Percentiles rank a stretch among this genome's conserved stretches.
phyloP scores from a whole-genome alignment of 2,888 invertebrate genomes.

The Argyra leucocephala region DNA sequence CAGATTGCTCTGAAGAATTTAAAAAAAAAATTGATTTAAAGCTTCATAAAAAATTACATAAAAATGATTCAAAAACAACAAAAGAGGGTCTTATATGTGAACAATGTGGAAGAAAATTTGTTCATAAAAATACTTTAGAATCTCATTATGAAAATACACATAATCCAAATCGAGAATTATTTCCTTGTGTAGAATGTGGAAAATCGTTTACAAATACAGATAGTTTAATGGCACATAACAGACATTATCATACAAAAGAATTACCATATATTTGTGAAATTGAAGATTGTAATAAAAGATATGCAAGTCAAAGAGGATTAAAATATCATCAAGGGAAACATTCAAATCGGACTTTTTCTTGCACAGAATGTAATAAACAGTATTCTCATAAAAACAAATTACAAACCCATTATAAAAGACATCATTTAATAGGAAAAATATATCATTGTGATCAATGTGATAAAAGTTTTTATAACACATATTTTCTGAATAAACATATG shows the following conservation, averaged over 20 bases:
- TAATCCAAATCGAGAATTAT: neutral
- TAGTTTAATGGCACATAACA: neutral
- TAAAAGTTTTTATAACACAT: neutral
- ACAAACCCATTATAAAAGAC: neutral
- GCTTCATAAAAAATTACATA: neutral
- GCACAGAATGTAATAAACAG: neutral
- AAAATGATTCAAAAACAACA: neutral
- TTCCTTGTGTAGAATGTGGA: neutral
- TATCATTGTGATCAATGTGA: neutral
- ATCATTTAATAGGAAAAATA: neutral
- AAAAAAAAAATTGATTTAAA: neutral
- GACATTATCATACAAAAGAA: conserved; percentile 2
- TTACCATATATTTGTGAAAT: neutral
- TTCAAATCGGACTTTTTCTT: neutral
- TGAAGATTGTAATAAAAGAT: neutral
- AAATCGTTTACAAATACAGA: neutral
- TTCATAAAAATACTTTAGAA: neutral
- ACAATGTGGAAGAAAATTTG: neutral
- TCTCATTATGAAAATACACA: neutral
- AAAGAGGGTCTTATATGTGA: neutral
- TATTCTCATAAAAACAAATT: neutral
- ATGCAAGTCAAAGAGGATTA: neutral
- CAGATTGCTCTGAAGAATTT: neutral
- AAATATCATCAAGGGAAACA: neutral
- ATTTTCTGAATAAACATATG: neutral